phyloP scores from a whole-genome alignment of 2,888 invertebrate species.

The Diaprepes abbreviatus region DNA sequence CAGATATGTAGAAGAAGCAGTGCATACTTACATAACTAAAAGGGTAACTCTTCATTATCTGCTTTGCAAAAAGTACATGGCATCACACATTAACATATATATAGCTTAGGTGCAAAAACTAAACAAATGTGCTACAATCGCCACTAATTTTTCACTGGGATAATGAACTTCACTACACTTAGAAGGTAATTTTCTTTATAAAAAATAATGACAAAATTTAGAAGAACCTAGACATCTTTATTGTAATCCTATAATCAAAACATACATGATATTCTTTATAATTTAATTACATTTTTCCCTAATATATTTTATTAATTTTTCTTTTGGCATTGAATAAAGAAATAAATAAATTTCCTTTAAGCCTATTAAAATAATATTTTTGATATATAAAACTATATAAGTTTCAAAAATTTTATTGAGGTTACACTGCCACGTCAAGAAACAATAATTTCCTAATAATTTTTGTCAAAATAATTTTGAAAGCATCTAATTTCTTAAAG shows the following conservation, averaged over 20 bases:
- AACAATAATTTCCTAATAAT: too few relatives aligned
- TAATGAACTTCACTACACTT: conserved; percentile 3
- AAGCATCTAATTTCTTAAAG: too few relatives aligned
- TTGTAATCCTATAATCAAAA: conserved; percentile 7
- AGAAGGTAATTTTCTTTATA: background rate
- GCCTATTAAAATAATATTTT: background rate
- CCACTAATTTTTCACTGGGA: background rate
- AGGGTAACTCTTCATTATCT: background rate
- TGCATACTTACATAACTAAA: conserved; percentile 13
- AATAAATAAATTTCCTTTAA: background rate
- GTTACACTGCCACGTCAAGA: too few relatives aligned
- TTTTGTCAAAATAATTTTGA: too few relatives aligned
- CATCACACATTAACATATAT: conserved; percentile 9
- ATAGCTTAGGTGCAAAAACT: background rate
- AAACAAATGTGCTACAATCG: background rate
- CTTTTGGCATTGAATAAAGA: too few relatives aligned
- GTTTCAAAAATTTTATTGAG: too few relatives aligned
- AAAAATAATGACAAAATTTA: conserved; percentile 5
- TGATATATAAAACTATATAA: too few relatives aligned
- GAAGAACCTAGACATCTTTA: conserved; percentile 2
- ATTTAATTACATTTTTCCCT: conserved; percentile 2
- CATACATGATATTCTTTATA: conserved; percentile 7
- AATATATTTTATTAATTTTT: too few relatives aligned
- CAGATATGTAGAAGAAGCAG: background rate
- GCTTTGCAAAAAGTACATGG: conserved; percentile 3